Percentiles rank a stretch among this genome's conserved stretches.
These are phyloP conservation scores for Sarcophilus harrisii DNA, from an alignment of 2,797 vertebrate genomes.

Conservation along the genomic window DNA sequence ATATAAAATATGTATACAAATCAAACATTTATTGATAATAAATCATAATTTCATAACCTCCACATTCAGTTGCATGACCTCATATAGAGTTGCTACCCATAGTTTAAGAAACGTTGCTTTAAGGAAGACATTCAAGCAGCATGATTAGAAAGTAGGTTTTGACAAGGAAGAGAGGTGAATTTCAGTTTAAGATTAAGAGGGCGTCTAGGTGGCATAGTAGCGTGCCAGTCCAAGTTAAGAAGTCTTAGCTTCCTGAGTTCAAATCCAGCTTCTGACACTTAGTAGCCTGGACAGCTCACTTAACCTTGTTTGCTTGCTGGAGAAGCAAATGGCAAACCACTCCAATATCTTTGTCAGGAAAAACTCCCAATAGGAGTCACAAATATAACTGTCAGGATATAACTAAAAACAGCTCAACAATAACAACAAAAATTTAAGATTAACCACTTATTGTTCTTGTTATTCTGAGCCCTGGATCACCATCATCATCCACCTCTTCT, in stretches of 20 bases:
- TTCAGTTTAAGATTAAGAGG: not conserved
- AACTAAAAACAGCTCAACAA: not conserved
- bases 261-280: not conserved
- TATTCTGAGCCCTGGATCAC: not conserved
- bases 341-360: not conserved
- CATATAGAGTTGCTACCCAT: too few relatives aligned
- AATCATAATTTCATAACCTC: too few relatives aligned
- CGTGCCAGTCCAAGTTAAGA: not conserved
- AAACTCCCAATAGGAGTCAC: not conserved
- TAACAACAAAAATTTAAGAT: not conserved
- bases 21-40: too few relatives aligned
- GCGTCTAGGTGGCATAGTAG: not conserved
- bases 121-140: not conserved
- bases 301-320: not conserved
- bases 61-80: too few relatives aligned
- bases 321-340: not conserved
- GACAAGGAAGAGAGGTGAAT: not conserved
- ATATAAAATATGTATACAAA: too few relatives aligned
- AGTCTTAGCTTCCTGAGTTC: not conserved
- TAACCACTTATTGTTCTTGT: not conserved
- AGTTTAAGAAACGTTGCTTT: not conserved
- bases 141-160: not conserved
- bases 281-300: not conserved
- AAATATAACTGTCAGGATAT: not conserved
- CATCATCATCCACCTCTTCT: not conserved